These are phyloP conservation scores for Lomographa bimaculata DNA, from an alignment of 2,888 invertebrate genomes.

Conservation along the genomic window DNA sequence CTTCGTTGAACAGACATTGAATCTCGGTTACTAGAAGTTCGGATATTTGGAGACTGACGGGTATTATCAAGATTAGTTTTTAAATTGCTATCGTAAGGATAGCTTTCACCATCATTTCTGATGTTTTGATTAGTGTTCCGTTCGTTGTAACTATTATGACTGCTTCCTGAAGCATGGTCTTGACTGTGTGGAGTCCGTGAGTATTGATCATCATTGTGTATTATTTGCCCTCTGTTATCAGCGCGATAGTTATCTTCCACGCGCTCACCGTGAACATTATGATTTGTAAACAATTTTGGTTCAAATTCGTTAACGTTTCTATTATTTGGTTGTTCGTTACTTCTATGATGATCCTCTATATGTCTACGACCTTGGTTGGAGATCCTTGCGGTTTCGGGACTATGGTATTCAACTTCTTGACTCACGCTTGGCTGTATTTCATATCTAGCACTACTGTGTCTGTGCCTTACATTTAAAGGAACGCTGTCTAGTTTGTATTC, in stretches of 20 bases:
- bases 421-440: conserved; percentile 16
- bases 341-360: conserved; percentile 7
- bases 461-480: conserved; percentile 8
- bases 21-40: not conserved
- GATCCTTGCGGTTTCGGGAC: not conserved
- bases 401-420: conserved; percentile 9
- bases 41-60: not conserved
- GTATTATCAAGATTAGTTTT: conserved; percentile 7
- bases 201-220: not conserved
- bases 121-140: not conserved
- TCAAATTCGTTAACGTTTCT: conserved; percentile 2
- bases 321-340: conserved; percentile 5
- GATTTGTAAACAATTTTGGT: not conserved
- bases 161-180: not conserved
- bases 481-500: conserved; percentile 8
- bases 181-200: not conserved
- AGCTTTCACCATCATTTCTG: not conserved
- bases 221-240: not conserved
- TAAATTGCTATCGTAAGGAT: not conserved
- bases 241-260: too few relatives aligned
- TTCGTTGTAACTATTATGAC: not conserved
- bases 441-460: conserved; percentile 6
- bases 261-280: too few relatives aligned
- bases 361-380: conserved; percentile 16
- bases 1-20: not conserved